Base-by-base conservation (phyloP, 2,888 invertebrate genomes). In the Nemotelus pantherinus region DNA sequence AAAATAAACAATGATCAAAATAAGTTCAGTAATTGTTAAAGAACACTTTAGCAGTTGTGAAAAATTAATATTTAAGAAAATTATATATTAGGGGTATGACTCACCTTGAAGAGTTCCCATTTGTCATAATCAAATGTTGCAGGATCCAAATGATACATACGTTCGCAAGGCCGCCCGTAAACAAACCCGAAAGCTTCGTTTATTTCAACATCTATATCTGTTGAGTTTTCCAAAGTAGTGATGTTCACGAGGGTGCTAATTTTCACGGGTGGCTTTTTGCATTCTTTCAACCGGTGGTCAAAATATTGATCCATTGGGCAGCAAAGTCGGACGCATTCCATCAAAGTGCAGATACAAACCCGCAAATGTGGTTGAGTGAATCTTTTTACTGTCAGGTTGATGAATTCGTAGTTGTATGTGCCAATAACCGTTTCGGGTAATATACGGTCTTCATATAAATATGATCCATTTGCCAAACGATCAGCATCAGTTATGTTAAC, bases 291-390 rank as follows among this genome's bases (percentile, higher is more conserved):
- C 72, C 82, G 81, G 68, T 83, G 44, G 25, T 77, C 68, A 39
- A 68, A 86, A 6, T 82, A 80, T 71, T 82, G 80, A 0, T 82
- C 82, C 0, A 77, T 77, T 0, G 84, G 85, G 78, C 88, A 88
- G 77, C 88, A 88, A 10, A 87, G 83, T 55, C 86, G 84, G 2
- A 87, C 81, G 77, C 88, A 88, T 1, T 84, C 79, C 79, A 84
- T 85, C n/a, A 87, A 53, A 41, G 83, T 82, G 77, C 87, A 87
- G 44, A 86, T 82, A 77, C 87, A 88, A 2, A 86, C 87, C 2
- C 87, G 84, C n/a, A 81, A 77, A 79, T 86, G 85, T 2, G 83
- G 74, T 41, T 68, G 58, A 1, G 63, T 76, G 3, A 10, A 39
- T 72, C 65, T 41, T 9, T 48, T 60, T 25, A 63, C n/a, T 10